Base-by-base conservation (phyloP, 2,888 invertebrate genomes). In the Hoplodrina ambigua region DNA sequence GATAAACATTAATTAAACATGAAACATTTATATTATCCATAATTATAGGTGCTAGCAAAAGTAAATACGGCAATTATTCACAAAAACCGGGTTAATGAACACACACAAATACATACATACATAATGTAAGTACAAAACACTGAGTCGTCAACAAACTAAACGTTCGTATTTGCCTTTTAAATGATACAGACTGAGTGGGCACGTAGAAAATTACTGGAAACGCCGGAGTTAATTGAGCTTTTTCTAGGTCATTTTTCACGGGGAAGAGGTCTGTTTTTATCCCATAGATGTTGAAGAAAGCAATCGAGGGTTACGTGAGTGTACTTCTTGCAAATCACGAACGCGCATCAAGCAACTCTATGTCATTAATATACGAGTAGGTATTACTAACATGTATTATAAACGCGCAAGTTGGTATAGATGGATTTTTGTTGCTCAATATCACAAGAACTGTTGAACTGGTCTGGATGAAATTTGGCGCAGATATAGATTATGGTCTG, bases 41-140 rank as follows among this genome's bases (percentile, higher is more conserved):
- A 20, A n/a, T 37, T 20, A 54, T 41, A 70, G 25, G 49, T 54
- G 64, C 20, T 1, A 37, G 25, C 15, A 19, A 61, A 57, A 69
- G 60, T 75, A 68, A 80, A 80, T 46, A 80, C 61, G 25, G 30
- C 53, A 62, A 83, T 80, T 75, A 83, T 66, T 80, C 63, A 83
- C 33, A 41, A 60, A 61, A 83, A 83, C 83, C 83, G 66, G 80
- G 80, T 80, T 83, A 83, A 80, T 56, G 66, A 56, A 83, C 83
- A 81, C 46, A 61, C 44, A 66, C 20, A 78, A 52, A 81, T 20
- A 63, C 54, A 59, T 56, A 65, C 54, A 82, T 25, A 64, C 58
- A 59, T 56, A 66, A 78, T 41, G 63, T 64, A 67, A 55, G 59
- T 63, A 68, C 58, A 64, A 67, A 41, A 13, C 72, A 53, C 55